Conservation (phyloP, 2,113 vertebrate species). For the Crypturellus undulatus region DNA sequence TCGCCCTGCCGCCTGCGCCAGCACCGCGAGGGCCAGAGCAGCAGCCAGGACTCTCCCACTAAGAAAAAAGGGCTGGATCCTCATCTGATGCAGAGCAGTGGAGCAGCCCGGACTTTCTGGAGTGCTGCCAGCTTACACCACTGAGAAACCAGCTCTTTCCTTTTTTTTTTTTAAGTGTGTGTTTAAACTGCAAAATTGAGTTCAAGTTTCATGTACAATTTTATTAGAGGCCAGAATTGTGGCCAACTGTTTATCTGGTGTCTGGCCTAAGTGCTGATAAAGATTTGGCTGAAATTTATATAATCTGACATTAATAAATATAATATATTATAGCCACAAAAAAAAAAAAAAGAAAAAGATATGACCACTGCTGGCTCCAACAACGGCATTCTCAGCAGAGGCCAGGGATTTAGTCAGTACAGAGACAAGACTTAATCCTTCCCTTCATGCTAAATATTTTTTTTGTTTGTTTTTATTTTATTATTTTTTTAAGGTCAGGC, state of each 20-base stretch:
- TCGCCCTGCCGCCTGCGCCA: not conserved
- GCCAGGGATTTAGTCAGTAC: not conserved
- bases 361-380: not conserved
- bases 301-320: conserved; percentile 47
- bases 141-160: not conserved
- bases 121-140: rapidly evolving
- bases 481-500: conserved; percentile 3
- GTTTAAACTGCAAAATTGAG: not conserved
- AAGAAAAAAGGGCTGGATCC: not conserved
- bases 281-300: conserved; percentile 43
- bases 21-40: not conserved
- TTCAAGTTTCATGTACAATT: not conserved
- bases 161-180: not conserved
- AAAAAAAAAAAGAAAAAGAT: not conserved
- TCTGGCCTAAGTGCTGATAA: conserved; percentile 60
- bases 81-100: rapidly evolving
- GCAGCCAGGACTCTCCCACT: not conserved
- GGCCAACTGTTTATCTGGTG: conserved; percentile 51
- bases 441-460: conserved; percentile 7
- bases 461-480: not conserved
- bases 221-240: conserved; percentile 16
- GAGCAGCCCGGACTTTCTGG: not conserved
- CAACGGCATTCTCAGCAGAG: not conserved
- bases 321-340: conserved; percentile 31
- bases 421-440: not conserved